Base-by-base conservation (phyloP, 2,888 invertebrate species). In the Chalcosyrphus nemorum region DNA sequence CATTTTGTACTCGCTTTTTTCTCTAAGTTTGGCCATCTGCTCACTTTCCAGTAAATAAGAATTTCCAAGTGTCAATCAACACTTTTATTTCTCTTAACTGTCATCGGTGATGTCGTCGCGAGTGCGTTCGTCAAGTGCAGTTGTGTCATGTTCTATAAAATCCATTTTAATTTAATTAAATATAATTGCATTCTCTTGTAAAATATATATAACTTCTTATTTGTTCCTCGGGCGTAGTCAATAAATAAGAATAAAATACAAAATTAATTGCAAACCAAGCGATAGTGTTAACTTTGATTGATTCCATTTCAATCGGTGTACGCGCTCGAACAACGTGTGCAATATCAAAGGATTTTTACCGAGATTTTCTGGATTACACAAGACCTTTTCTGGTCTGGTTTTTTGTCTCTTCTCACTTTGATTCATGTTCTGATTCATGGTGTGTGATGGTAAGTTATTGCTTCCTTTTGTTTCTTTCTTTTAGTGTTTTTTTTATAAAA, bases 261-360 rank as follows among this genome's bases (percentile, higher is more conserved):
- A 71, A 65, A 81, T 63, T 76, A 81, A 71, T 70, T 76, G 57
- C 50, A 68, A 66, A 59, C 45, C 5, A 38, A 59, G 70, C 59
- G 70, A 75, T 76, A 77, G 81, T 82, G 81, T 77, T 72, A 72
- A 59, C 52, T 61, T 66, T 82, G 81, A 82, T 82, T 82, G 77
- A 82, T 77, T 66, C 66, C 72, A 72, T 82, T 82, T 47, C 54
- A 61, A 82, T 82, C 72, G 61, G 24, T 19, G 11, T 38, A 24
- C 24, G 47, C 35, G 13, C 29, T 45, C 19, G 66, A 32, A 13
- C 59, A 54, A 41, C 52, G 52, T 61, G 54, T 32, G 32, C 54
- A 50, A 61, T 77, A 77, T 77, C 77, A 77, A 82, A 82, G 77
- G 61, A 38, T 72, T 66, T 65, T 13, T 11, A 38, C 82, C 77